Conservation (phyloP, 1,140 invertebrate species). For the Aphelinus atriplicis region DNA sequence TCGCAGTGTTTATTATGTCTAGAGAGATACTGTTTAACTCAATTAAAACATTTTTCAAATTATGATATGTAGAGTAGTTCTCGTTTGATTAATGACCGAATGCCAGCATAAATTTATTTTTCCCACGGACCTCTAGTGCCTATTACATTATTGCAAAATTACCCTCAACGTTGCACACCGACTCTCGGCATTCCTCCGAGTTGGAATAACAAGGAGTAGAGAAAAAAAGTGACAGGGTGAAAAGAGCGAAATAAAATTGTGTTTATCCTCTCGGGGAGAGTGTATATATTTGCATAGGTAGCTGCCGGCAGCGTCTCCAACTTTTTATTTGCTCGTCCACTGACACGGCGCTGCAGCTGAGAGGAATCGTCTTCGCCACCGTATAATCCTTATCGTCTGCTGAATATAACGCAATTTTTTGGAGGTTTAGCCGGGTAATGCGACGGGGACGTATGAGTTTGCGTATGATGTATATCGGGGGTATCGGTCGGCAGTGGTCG, state of each 20-base stretch:
- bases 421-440: slow-evolving; percentile 28
- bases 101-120: too few species aligned
- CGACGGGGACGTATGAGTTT: slow-evolving; percentile 21
- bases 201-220: neutral
- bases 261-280: slow-evolving; percentile 1
- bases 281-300: slow-evolving; percentile 19
- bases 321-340: slow-evolving; percentile 20
- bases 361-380: neutral
- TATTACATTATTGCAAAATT: too few species aligned
- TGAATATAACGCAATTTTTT: slow-evolving; percentile 34
- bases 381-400: slow-evolving; percentile 29
- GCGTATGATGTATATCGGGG: slow-evolving; percentile 54
- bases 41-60: too few species aligned
- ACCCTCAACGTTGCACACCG: too few species aligned
- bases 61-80: too few species aligned
- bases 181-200: too few species aligned
- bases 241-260: slow-evolving; percentile 17
- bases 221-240: neutral
- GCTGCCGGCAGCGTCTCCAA: slow-evolving; percentile 6
- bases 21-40: too few species aligned
- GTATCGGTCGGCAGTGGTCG: slow-evolving; percentile 53
- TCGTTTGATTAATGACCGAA: too few species aligned
- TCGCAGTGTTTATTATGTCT: too few species aligned
- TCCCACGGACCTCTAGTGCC: too few species aligned
- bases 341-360: too few species aligned